Base-by-base conservation (phyloP, 2,888 invertebrate species). In the Drosophila antonietae region DNA sequence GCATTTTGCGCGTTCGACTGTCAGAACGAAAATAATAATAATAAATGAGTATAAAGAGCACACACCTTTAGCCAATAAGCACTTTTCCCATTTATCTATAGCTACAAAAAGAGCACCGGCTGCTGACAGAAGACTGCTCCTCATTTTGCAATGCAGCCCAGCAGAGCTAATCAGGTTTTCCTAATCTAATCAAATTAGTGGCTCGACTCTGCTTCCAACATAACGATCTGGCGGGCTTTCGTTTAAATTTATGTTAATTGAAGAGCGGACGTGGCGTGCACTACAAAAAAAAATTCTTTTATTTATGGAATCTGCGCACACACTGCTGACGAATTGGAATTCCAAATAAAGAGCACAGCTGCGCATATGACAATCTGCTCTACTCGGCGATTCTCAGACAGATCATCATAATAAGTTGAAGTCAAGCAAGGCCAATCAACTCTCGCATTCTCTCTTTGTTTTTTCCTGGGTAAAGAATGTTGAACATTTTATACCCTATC, bases 121-220 rank as follows among this genome's bases (percentile, higher is more conserved):
- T 20, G 37, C 53, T 23, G 10, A 23, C 37, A 47, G 47, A 51
- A 61, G 57, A 14, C 39, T 39, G 58, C 56, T 68, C 49, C 39
- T 58, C 64, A 41, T 37, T 44, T 46, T 20, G 39, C 39, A 37
- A 47, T 60, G 52, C 64, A 69, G 43, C 39, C 10, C 18, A 55
- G 7, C 31, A 6, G 12, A 73, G 28, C 28, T 75, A 65, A 84
- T 81, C 75, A 68, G 65, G 56, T 75, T 85, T 81, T 61, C 49
- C 69, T 68, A 73, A 84, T 81, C 81, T 83, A 84, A 84, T 86
- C 77, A 79, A 76, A 81, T 89, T 83, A 85, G 72, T 64, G 63
- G 43, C 20, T 46, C 31, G 63, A 31, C 56, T 63, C 31, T 20
- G 43, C 31, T 31, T 4, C 15, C 43, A 31, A 10, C 28, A 18